These are phyloP conservation scores for Aleiodes sp. DNA, from an alignment of 1,140 invertebrate genomes.

Conservation along the genomic window DNA sequence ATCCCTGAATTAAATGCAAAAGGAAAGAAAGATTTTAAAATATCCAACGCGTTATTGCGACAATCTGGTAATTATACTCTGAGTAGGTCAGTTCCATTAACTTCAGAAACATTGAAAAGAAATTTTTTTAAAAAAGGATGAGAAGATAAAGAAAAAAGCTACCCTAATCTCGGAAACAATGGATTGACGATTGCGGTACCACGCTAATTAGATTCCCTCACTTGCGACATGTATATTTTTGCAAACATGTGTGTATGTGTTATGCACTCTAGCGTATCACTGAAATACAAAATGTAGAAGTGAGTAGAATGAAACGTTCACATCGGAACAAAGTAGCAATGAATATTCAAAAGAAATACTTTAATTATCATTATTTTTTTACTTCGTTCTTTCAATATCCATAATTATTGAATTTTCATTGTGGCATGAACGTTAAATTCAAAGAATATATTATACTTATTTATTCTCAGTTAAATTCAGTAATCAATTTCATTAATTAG, in stretches of 20 bases:
- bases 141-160: constrained; percentile 18
- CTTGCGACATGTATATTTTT: constrained; percentile 47
- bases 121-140: constrained; percentile 6
- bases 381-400: too few relatives aligned
- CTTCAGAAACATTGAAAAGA: neutral
- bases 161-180: constrained; percentile 61
- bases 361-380: too few relatives aligned
- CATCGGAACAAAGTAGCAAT: too few relatives aligned
- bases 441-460: too few relatives aligned
- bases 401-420: too few relatives aligned
- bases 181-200: constrained; percentile 45
- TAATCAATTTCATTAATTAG: too few relatives aligned
- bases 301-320: neutral
- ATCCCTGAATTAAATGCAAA: neutral
- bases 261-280: constrained; percentile 3
- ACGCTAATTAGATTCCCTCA: constrained; percentile 59
- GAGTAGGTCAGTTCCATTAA: constrained; percentile 34
- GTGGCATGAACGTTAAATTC: too few relatives aligned
- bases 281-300: neutral
- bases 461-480: too few relatives aligned
- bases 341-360: too few relatives aligned
- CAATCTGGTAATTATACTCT: constrained; percentile 25
- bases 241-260: constrained; percentile 27
- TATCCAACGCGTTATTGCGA: constrained; percentile 20
- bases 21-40: neutral